These are phyloP conservation scores for Peromyscus maniculatus DNA, from an alignment of 2,113 vertebrate genomes.

Conservation along the genomic window DNA sequence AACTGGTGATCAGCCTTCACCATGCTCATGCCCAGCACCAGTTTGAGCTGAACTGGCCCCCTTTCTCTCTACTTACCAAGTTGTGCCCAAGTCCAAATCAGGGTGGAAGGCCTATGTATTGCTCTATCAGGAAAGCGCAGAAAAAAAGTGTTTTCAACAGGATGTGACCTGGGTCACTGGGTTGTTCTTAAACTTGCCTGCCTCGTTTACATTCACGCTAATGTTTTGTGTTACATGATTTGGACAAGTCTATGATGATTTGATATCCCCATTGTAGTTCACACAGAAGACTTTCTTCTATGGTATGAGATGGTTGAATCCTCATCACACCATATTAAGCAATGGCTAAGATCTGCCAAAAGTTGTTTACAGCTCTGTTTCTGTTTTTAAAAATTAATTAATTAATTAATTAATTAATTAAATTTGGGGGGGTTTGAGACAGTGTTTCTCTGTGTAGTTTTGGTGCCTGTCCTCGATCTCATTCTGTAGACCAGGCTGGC, in stretches of 20 bases:
- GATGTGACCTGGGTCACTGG: neutral
- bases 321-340: neutral
- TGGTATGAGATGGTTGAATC: neutral
- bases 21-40: neutral
- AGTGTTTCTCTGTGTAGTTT: no score
- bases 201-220: no score
- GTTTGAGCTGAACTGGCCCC: neutral
- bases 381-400: no score
- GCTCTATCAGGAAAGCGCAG: neutral
- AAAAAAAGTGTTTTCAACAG: neutral
- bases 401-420: no score
- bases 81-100: neutral
- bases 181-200: neutral
- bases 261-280: no score
- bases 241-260: neutral
- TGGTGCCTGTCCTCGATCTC: no score
- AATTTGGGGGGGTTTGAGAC: no score
- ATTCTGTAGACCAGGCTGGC: no score
- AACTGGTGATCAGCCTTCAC: neutral
- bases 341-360: neutral
- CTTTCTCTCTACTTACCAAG: neutral
- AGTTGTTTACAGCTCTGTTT: neutral
- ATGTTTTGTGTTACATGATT: neutral
- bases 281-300: neutral
- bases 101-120: neutral